phyloP scores from a whole-genome alignment of 2,113 vertebrate genomes.

The Tragelaphus imberbis region DNA sequence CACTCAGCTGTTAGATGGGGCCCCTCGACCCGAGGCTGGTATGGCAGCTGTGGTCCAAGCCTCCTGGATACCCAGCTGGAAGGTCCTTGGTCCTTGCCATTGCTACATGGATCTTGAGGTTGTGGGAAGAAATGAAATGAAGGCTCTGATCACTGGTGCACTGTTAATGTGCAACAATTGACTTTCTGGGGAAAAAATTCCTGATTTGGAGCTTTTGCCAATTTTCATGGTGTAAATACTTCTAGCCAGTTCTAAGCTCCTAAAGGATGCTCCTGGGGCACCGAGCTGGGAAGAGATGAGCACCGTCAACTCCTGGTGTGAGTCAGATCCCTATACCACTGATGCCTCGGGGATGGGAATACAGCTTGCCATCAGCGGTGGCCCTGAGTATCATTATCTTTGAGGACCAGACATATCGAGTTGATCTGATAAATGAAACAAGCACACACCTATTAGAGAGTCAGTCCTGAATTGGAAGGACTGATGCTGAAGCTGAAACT shows the following conservation, averaged over 20 bases:
- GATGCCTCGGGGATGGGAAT: accelerated
- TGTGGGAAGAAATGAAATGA: neutral
- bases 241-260: neutral
- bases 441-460: neutral
- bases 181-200: neutral
- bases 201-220: neutral
- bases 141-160: accelerated
- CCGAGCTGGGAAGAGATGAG: neutral
- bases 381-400: neutral
- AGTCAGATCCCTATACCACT: accelerated
- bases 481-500: neutral
- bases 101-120: accelerated
- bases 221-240: neutral
- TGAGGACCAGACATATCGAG: neutral
- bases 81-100: accelerated
- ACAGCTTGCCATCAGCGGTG: accelerated
- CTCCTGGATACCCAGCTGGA: accelerated
- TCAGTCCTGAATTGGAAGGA: neutral
- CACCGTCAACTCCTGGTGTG: neutral
- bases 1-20: neutral
- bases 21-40: neutral
- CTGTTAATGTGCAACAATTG: neutral
- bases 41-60: neutral
- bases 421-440: neutral
- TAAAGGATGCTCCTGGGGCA: accelerated